Conservation (phyloP, 2,113 vertebrate species). For the Rhinogobius similis region DNA sequence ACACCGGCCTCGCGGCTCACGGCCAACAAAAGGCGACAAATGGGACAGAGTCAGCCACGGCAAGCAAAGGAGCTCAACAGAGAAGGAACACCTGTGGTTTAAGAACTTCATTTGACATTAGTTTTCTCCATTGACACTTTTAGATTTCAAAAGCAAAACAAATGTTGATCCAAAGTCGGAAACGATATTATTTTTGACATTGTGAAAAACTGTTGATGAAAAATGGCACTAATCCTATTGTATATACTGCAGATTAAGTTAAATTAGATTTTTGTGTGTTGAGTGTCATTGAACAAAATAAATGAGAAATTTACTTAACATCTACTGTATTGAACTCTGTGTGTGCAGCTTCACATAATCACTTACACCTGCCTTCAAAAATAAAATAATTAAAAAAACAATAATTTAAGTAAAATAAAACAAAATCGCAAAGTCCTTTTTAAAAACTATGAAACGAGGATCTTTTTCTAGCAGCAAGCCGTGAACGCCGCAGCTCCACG, state of each 20-base stretch:
- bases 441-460: constrained; percentile 55
- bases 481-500: constrained; percentile 46
- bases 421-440: constrained; percentile 45
- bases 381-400: constrained; percentile 42
- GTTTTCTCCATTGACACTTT: not conserved
- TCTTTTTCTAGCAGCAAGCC: constrained; percentile 71
- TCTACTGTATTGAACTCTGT: no score
- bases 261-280: not conserved
- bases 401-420: constrained; percentile 62
- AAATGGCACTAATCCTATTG: not conserved
- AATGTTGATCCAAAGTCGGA: not conserved
- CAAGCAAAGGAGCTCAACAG: not conserved
- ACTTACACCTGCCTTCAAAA: constrained; percentile 50
- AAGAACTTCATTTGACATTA: not conserved
- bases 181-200: not conserved
- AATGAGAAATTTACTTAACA: not conserved
- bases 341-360: constrained; percentile 26
- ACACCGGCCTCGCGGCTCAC: constrained; percentile 28
- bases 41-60: constrained; percentile 2
- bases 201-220: not conserved
- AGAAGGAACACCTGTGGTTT: not conserved
- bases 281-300: not conserved
- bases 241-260: not conserved
- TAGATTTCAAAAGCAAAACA: not conserved
- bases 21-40: constrained; percentile 27